Evolutionary conservation across 2,888 invertebrate genomes (phyloP).

Genomic region (Prenolepis imparis): DNA sequence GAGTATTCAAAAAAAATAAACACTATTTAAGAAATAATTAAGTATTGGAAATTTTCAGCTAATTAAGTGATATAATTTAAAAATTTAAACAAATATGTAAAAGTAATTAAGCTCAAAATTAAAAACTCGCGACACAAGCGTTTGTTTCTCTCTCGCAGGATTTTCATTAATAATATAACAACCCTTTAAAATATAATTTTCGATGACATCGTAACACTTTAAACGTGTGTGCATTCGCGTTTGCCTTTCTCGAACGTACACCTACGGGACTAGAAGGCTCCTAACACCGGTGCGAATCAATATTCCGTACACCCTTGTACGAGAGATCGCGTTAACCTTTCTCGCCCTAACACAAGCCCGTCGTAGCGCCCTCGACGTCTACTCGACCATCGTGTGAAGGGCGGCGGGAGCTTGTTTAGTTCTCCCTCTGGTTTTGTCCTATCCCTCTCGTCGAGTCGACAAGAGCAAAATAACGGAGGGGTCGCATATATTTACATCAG

Average conservation of each 20-base stretch:
- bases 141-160: background rate
- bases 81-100: background rate
- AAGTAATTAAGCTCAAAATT: background rate
- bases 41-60: background rate
- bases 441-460: conserved; percentile 17
- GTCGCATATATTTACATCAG: conserved; percentile 46
- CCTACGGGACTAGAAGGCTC: conserved; percentile 50
- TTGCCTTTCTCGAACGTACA: conserved; percentile 38
- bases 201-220: background rate
- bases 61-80: background rate
- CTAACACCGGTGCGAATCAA: conserved; percentile 70
- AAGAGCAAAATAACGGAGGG: conserved; percentile 34
- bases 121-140: background rate
- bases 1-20: conserved; percentile 13
- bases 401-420: conserved; percentile 46
- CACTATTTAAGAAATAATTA: conserved; percentile 4
- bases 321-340: conserved; percentile 76
- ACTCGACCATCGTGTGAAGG: conserved; percentile 41
- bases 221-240: conserved; percentile 13
- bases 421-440: conserved; percentile 39
- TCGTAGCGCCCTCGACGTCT: conserved; percentile 62
- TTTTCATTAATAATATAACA: conserved; percentile 20
- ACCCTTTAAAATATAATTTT: conserved; percentile 20
- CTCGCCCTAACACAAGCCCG: conserved; percentile 62
- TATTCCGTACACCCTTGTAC: conserved; percentile 68